Base-by-base conservation (phyloP, 1,140 invertebrate genomes). In the Habropoda laboriosa region DNA sequence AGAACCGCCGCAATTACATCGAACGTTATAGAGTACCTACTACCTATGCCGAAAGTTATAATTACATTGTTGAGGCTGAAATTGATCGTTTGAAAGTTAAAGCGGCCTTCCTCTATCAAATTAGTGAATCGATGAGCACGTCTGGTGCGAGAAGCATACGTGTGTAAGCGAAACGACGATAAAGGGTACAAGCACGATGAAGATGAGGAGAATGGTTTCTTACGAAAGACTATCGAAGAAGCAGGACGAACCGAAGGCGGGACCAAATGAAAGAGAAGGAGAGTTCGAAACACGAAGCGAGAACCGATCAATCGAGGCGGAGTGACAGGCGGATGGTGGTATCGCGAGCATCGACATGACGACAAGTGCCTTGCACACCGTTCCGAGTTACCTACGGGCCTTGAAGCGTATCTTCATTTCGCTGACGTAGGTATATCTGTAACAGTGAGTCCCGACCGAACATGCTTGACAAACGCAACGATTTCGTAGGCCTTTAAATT, bases 271-370 rank as follows among this genome's bases (percentile, higher is more conserved):
- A 24, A 63, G 61, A 84, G 64, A 55, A 42, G 27, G 76, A 40
- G 73, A 40, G 49, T 63, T 60, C 55, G 75, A 67, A 57, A 60
- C 70, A 70, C 80, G 79, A 87, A 86, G 80, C 77, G 86, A 87
- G 82, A 82, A 86, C 53, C 87, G 86, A 90, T 90, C 89, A 88
- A 90, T 90, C 89, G 88, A 88, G 80, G 79, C 63, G 76, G 81
- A 87, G 81, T 87, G 89, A 89, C 89, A 89, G 89, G 82, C 81
- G 80, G 85, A 32, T 81, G 80, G 84, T 71, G 83, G 75, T 89
- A 89, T 89, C 87, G 76, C 73, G 66, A 66, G 73, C 81, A 89
- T 88, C 88, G 83, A 85, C 81, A 85, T 53, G 79, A 81, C 83
- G 88, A 90, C 89, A 89, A 90, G 86, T 90, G 85, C 83, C 86